A percentile compares a stretch with the other conserved stretches of the same genome.
Evolutionary conservation across 2,888 invertebrate species (phyloP).

Genomic region (Augochlorella aurata): DNA sequence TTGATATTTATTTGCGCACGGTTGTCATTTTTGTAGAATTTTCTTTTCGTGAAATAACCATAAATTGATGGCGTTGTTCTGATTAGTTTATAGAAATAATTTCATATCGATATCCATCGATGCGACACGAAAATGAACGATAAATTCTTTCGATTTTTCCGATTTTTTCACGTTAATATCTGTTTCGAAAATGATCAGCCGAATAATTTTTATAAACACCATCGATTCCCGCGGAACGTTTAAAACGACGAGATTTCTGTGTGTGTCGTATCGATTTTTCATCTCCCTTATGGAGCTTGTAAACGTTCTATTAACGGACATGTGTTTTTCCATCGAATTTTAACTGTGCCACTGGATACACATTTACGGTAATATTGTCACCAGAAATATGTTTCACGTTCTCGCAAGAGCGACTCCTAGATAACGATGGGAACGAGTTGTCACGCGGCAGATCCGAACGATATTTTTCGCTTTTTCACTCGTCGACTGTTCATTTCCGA

Average conservation of each 20-base stretch:
- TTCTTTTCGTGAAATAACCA: too few relatives aligned
- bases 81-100: too few relatives aligned
- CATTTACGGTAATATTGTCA: not conserved
- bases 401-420: not conserved
- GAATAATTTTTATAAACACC: not conserved
- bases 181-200: too few relatives aligned
- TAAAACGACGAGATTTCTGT: not conserved
- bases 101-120: too few relatives aligned
- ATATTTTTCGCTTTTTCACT: constrained; percentile 10
- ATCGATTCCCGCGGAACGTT: not conserved
- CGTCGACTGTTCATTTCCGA: constrained; percentile 15
- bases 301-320: not conserved
- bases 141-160: too few relatives aligned
- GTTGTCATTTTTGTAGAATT: too few relatives aligned
- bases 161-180: too few relatives aligned
- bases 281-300: not conserved
- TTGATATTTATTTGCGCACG: too few relatives aligned
- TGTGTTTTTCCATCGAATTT: not conserved
- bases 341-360: not conserved
- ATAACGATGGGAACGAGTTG: constrained; percentile 5
- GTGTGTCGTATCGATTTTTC: not conserved
- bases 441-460: not conserved
- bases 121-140: too few relatives aligned
- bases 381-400: constrained; percentile 1
- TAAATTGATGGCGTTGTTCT: too few relatives aligned